Evolutionary conservation across 2,888 invertebrate genomes (phyloP).

Genomic region (Spilosoma lubricipeda): DNA sequence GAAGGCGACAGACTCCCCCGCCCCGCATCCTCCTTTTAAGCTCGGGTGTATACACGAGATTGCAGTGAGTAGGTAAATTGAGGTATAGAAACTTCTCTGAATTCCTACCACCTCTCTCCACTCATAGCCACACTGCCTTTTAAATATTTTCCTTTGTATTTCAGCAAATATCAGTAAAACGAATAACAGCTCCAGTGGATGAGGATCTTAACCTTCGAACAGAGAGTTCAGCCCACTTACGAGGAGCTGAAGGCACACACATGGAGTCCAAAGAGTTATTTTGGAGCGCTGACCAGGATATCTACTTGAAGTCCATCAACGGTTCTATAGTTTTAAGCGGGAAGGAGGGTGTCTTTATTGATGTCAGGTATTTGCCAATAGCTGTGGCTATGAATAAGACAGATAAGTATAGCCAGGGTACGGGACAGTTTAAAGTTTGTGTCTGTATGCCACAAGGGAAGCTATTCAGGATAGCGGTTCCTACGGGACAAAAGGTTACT

Average conservation of each 20-base stretch:
- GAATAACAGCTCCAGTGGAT: slow-evolving; percentile 91
- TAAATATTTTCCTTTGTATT: slow-evolving; percentile 17
- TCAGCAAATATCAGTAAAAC: slow-evolving; percentile 89
- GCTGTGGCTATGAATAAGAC: slow-evolving; percentile 79
- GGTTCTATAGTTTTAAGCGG: slow-evolving; percentile 90
- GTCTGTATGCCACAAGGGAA: slow-evolving; percentile 96
- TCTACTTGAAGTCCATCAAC: slow-evolving; percentile 91
- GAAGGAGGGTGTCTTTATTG: slow-evolving; percentile 90
- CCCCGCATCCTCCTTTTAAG: too few species aligned
- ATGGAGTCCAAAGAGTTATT: slow-evolving; percentile 90
- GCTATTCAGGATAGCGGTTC: slow-evolving; percentile 91
- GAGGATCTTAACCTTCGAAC: slow-evolving; percentile 89
- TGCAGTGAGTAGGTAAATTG: too few species aligned
- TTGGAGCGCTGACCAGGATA: slow-evolving; percentile 92
- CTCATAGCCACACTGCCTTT: not conserved
- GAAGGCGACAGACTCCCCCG: too few species aligned
- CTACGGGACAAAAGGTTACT: slow-evolving; percentile 85
- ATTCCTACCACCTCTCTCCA: not conserved
- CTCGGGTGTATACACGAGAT: too few species aligned
- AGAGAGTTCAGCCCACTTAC: slow-evolving; percentile 88
- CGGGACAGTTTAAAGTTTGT: slow-evolving; percentile 93
- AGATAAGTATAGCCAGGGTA: slow-evolving; percentile 55
- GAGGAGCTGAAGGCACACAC: slow-evolving; percentile 92
- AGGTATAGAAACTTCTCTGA: too few species aligned
- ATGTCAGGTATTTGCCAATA: slow-evolving; percentile 90